Evolutionary conservation across 2,113 vertebrate genomes (phyloP), one percentile per base, ranked within the genome.

Genomic region (Psilopsiagon aymara): DNA sequence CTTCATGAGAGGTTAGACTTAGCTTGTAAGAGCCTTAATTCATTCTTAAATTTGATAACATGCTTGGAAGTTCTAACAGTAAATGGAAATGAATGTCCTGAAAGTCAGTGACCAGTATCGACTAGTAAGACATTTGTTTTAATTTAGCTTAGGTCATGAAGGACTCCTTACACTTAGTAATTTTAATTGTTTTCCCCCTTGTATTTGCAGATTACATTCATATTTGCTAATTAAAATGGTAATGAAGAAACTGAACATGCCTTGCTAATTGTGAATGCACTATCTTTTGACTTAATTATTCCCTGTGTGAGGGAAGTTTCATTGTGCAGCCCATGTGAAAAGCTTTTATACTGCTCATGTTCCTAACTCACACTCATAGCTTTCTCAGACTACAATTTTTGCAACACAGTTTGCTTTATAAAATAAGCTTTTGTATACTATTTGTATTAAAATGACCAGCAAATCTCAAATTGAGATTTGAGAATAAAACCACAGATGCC

Each of bases 211-310:
- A 93, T 96, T 94, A 53, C 41, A 76, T 96, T 94, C 91, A 80
- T 96, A 91, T 93, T 96, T 92, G 83, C 83, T 89, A 91, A 94
- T 94, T 93, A 69, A 95, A 96, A 79, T 91, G 39, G 79, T 93
- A 93, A 95, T 64, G 77, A 96, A 82, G 82, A 80, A 82, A 47
- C 28, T 52, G 70, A 95, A 81, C 76, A 33, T 93, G 90, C 24
- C 51, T 86, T 78, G 44, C 17, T 90, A 90, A 62, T 86, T 92
- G 76, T 88, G 74, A 83, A 75, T 60, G 60, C 51, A 17, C 81
- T 79, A 9, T 91, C 60, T 94, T 88, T 84, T 90, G 75, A 68
- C 46, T 88, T 90, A 84, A 94, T 94, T 92, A 71, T 77, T 90
- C 93, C 71, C 68, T n/a, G 16, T 31, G 33, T 0, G 1, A 74